Conservation (phyloP, 2,797 vertebrate genomes). For the Cirrhinus mrigala region DNA sequence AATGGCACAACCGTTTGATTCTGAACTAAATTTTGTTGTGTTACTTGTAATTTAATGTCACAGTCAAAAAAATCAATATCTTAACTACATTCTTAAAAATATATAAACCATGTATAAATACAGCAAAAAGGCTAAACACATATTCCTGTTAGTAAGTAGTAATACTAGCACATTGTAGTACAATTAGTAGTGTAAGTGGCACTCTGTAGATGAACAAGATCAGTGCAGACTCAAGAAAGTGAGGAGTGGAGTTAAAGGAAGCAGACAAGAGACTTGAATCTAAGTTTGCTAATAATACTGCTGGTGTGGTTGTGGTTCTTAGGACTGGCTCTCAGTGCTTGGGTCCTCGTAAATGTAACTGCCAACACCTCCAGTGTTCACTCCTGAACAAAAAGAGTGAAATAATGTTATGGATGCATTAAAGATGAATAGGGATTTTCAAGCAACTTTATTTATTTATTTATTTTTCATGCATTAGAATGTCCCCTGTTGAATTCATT, state of each 20-base stretch:
- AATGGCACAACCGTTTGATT: background rate
- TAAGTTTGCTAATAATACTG: slow-evolving; percentile 2
- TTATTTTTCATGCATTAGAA: too few relatives aligned
- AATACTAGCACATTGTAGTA: slow-evolving; percentile 16
- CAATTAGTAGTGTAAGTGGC: slow-evolving; percentile 23
- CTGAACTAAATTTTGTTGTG: background rate
- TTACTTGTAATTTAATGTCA: background rate
- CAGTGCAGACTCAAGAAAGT: slow-evolving; percentile 20
- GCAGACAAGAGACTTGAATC: slow-evolving; percentile 3
- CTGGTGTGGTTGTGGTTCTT: slow-evolving; percentile 33
- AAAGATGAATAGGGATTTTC: background rate
- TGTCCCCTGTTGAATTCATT: too few relatives aligned
- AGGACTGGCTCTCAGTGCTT: slow-evolving; percentile 66
- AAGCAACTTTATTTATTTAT: background rate
- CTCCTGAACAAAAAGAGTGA: slow-evolving; percentile 69
- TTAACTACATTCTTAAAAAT: background rate
- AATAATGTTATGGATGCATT: background rate
- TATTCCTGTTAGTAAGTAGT: slow-evolving; percentile 17
- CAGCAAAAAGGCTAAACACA: slow-evolving; percentile 29
- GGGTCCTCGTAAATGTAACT: slow-evolving; percentile 85
- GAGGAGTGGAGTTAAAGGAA: slow-evolving; percentile 14
- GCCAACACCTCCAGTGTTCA: slow-evolving; percentile 86
- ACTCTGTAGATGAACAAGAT: slow-evolving; percentile 14
- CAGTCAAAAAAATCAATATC: background rate
- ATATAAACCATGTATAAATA: slow-evolving; percentile 33